These are phyloP conservation scores for Cyclophora albipunctata DNA, from an alignment of 2,888 invertebrate species.

Conservation along the genomic window DNA sequence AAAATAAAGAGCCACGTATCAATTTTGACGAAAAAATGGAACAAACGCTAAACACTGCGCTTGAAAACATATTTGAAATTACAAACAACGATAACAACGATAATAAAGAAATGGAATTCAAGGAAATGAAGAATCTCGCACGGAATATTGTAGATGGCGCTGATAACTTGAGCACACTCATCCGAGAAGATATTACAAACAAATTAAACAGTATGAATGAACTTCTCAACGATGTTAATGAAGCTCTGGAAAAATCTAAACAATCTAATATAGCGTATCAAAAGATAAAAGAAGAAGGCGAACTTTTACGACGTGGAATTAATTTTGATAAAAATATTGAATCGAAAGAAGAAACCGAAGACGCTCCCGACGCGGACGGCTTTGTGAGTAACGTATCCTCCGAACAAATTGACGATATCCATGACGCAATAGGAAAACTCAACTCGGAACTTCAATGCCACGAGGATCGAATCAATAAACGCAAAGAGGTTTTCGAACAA, in stretches of 20 bases:
- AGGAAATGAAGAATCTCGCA: slow-evolving; percentile 59
- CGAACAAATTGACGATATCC: slow-evolving; percentile 54
- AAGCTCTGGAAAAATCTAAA: slow-evolving; percentile 57
- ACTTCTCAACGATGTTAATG: slow-evolving; percentile 60
- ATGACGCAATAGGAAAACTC: slow-evolving; percentile 49
- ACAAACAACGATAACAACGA: slow-evolving; percentile 34
- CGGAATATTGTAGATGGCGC: slow-evolving; percentile 61
- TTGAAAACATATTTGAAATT: slow-evolving; percentile 46
- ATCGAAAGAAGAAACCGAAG: slow-evolving; percentile 11
- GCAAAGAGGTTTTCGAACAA: slow-evolving; percentile 47
- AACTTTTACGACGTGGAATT: slow-evolving; percentile 23
- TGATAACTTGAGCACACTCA: slow-evolving; percentile 59
- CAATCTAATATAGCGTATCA: slow-evolving; percentile 56
- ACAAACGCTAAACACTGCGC: slow-evolving; percentile 41
- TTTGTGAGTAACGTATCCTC: slow-evolving; percentile 29
- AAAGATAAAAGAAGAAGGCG: slow-evolving; percentile 47
- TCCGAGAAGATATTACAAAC: slow-evolving; percentile 64
- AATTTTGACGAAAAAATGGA: slow-evolving; percentile 46
- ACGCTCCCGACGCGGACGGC: background rate
- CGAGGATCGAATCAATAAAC: slow-evolving; percentile 52
- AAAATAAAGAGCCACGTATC: slow-evolving; percentile 1
- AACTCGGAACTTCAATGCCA: slow-evolving; percentile 54
- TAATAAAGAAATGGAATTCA: slow-evolving; percentile 50
- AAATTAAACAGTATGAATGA: slow-evolving; percentile 69
- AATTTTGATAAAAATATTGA: slow-evolving; percentile 7